Conservation (phyloP, 2,888 invertebrate genomes). For the Drosophila ustulata region DNA sequence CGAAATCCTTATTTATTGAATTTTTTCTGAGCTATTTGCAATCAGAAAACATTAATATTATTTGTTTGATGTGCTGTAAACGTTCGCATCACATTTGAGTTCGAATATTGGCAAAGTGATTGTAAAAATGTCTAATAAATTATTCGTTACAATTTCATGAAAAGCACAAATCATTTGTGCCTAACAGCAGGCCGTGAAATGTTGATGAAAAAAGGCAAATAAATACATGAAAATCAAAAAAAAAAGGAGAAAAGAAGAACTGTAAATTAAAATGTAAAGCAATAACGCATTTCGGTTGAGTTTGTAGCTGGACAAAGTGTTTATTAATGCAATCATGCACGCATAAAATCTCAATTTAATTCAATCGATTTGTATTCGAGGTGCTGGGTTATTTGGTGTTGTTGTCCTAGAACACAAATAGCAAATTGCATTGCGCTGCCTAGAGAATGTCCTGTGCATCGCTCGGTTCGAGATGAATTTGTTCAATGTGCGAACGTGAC, state of each 20-base stretch:
- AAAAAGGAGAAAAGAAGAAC: constrained; percentile 22
- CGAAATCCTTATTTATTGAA: neutral
- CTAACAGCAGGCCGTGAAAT: constrained; percentile 42
- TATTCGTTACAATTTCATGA: constrained; percentile 30
- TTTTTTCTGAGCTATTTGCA: neutral
- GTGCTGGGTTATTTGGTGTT: constrained; percentile 26
- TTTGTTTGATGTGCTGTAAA: neutral
- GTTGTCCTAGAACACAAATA: constrained; percentile 48
- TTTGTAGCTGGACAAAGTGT: constrained; percentile 41
- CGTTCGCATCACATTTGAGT: too few species aligned
- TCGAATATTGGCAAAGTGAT: neutral
- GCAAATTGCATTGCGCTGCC: constrained; percentile 32
- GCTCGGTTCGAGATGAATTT: constrained; percentile 68
- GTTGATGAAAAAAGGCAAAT: constrained; percentile 24
- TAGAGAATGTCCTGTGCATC: constrained; percentile 36
- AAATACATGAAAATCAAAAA: constrained; percentile 8
- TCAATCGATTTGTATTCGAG: constrained; percentile 71
- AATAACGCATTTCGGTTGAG: constrained; percentile 37
- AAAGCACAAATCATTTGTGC: constrained; percentile 38
- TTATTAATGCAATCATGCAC: constrained; percentile 72
- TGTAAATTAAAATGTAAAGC: constrained; percentile 51
- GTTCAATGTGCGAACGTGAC: constrained; percentile 81
- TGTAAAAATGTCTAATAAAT: constrained; percentile 36
- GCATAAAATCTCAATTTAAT: constrained; percentile 76
- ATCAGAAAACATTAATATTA: constrained; percentile 1